phyloP scores from a whole-genome alignment of 2,797 vertebrate species.

The Ispidina lecontei region DNA sequence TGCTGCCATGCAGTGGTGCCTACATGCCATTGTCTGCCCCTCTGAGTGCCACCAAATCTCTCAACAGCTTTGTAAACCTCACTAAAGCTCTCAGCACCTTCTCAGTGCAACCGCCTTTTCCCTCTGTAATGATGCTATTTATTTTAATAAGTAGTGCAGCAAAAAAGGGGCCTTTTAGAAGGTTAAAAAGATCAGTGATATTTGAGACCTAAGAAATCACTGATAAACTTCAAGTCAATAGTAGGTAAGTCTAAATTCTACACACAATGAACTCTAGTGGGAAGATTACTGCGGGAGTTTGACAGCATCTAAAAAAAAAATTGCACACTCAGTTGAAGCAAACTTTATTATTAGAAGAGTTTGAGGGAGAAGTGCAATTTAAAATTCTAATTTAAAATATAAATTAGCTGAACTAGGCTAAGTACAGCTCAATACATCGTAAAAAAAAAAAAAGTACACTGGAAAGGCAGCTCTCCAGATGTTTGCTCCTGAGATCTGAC shows the following conservation, averaged over 20 bases:
- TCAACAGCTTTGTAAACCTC: slow-evolving; percentile 51
- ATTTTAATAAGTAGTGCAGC: slow-evolving; percentile 58
- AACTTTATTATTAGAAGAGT: slow-evolving; percentile 29
- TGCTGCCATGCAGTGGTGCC: neutral
- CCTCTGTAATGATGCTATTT: slow-evolving; percentile 64
- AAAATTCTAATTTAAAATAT: slow-evolving; percentile 23
- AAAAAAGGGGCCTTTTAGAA: slow-evolving; percentile 39
- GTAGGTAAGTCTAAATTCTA: slow-evolving; percentile 68
- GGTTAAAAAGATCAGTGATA: slow-evolving; percentile 69
- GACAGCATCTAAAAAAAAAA: slow-evolving; percentile 43
- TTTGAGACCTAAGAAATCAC: slow-evolving; percentile 65
- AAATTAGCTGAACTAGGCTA: neutral
- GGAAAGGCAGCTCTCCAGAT: slow-evolving; percentile 22
- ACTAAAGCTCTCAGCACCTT: slow-evolving; percentile 52
- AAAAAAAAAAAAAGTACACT: neutral
- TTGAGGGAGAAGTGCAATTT: slow-evolving; percentile 11
- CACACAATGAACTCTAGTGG: slow-evolving; percentile 41
- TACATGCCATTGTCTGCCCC: neutral
- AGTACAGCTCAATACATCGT: neutral
- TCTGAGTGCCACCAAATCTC: slow-evolving; percentile 24
- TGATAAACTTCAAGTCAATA: slow-evolving; percentile 68
- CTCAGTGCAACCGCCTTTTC: slow-evolving; percentile 14
- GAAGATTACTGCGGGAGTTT: slow-evolving; percentile 33
- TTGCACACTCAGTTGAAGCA: neutral
- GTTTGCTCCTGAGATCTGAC: slow-evolving; percentile 49